phyloP scores from a whole-genome alignment of 2,113 vertebrate genomes.

The Chamaea fasciata region DNA sequence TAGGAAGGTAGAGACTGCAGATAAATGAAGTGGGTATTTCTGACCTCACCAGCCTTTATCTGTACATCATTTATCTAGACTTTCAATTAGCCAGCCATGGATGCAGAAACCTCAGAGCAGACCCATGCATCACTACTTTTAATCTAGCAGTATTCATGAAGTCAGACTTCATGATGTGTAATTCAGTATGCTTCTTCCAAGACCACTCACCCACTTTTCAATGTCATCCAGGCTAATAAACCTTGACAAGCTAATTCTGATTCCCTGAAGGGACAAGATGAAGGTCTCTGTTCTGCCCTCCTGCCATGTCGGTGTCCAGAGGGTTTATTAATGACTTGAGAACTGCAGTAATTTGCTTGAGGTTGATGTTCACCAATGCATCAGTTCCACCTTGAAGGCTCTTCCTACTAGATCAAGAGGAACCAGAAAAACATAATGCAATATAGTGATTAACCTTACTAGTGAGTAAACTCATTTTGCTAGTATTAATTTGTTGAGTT shows the following conservation, averaged over 20 bases:
- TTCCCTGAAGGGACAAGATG: neutral
- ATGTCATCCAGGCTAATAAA: neutral
- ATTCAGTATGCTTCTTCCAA: neutral
- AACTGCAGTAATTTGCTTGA: neutral
- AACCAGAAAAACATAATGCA: neutral
- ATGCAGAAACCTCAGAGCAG: neutral
- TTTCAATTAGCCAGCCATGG: neutral
- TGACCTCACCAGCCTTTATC: neutral
- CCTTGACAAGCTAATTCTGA: neutral
- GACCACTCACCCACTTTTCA: neutral
- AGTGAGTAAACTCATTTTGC: neutral
- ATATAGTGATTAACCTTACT: neutral
- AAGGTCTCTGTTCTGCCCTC: neutral
- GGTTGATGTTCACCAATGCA: rapidly evolving
- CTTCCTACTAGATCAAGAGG: neutral
- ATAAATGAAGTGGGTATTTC: neutral
- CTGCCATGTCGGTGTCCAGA: neutral
- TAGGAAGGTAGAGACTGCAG: neutral
- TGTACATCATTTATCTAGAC: neutral
- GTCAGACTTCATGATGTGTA: neutral
- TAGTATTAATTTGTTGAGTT: neutral
- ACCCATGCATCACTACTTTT: neutral
- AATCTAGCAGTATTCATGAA: neutral
- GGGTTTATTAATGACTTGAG: neutral
- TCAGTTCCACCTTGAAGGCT: neutral